A percentile compares a stretch with the other conserved stretches of the same genome.
phyloP scores from a whole-genome alignment of 1,140 invertebrate genomes.

The Trypoxylus dichotomus region DNA sequence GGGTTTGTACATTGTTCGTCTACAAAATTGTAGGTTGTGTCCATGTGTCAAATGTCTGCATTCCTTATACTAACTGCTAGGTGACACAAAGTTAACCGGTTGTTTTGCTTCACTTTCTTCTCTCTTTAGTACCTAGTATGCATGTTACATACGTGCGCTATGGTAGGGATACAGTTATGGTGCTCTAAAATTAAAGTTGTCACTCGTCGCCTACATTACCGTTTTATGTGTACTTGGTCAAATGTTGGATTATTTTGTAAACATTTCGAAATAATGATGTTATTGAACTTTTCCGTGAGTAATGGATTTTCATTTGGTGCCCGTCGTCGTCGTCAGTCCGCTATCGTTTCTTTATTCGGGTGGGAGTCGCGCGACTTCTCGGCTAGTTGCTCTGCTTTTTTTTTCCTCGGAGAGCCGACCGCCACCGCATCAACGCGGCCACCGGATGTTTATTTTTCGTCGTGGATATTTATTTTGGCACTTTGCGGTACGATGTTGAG shows the following conservation, averaged over 20 bases:
- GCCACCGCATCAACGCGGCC: not conserved
- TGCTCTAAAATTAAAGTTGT: slow-evolving; percentile 7
- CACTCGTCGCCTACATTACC: not conserved
- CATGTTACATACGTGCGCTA: not conserved
- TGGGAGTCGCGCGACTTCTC: not conserved
- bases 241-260: slow-evolving; percentile 1
- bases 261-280: not conserved
- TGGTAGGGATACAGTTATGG: not conserved
- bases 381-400: not conserved
- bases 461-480: slow-evolving; percentile 2
- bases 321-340: not conserved
- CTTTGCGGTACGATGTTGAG: not conserved
- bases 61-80: no score
- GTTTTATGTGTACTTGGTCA: not conserved
- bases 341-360: not conserved
- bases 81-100: no score
- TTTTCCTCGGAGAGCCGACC: not conserved
- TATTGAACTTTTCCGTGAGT: slow-evolving; percentile 3
- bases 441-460: slow-evolving; percentile 6
- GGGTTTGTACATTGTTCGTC: no score
- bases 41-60: no score
- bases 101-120: no score
- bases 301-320: not conserved
- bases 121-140: no score
- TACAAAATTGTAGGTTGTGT: no score